Evolutionary conservation across 2,888 invertebrate genomes (phyloP).

Genomic region (Ptycholaimellus sp.): DNA sequence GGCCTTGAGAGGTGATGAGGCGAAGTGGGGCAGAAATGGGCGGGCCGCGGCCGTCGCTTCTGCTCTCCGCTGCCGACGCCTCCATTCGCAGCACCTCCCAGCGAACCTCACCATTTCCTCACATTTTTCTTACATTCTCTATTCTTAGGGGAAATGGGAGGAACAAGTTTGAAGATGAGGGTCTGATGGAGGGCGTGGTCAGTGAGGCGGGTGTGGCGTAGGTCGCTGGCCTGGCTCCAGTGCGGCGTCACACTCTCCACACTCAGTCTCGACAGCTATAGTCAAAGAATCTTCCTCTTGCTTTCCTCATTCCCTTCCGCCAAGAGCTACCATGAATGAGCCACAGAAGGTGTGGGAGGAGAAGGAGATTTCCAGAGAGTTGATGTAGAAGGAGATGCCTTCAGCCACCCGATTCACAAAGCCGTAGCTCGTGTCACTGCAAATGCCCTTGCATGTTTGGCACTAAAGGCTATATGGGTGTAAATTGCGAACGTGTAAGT

Average conservation of each 20-base stretch:
- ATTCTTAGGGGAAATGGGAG: not conserved
- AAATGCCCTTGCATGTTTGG: conserved; percentile 29
- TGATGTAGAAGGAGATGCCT: conserved; percentile 81
- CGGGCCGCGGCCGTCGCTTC: conserved; percentile 10
- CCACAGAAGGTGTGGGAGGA: conserved; percentile 80
- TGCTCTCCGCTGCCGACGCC: conserved; percentile 33
- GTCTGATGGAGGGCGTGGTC: conserved; percentile 64
- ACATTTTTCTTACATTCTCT: not conserved
- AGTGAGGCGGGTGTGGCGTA: conserved; percentile 68
- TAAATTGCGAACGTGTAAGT: not conserved
- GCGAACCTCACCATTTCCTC: conserved; percentile 23
- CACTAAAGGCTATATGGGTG: conserved; percentile 5
- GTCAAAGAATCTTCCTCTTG: conserved; percentile 5
- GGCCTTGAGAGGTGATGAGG: conserved; percentile 70
- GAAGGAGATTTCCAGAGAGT: conserved; percentile 75
- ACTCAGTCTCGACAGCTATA: conserved; percentile 63
- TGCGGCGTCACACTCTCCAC: conserved; percentile 78
- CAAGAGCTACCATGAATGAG: conserved; percentile 54
- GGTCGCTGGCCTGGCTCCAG: conserved; percentile 54
- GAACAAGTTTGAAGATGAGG: conserved; percentile 82
- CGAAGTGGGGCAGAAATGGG: conserved; percentile 42
- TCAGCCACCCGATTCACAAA: conserved; percentile 82
- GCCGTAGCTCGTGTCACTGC: conserved; percentile 37
- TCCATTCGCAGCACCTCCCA: conserved; percentile 93
- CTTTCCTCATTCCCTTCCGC: not conserved